Evolutionary conservation across 1,140 invertebrate genomes (phyloP), one percentile per base, ranked within the genome.

Genomic region (Drosophila carrolli): DNA sequence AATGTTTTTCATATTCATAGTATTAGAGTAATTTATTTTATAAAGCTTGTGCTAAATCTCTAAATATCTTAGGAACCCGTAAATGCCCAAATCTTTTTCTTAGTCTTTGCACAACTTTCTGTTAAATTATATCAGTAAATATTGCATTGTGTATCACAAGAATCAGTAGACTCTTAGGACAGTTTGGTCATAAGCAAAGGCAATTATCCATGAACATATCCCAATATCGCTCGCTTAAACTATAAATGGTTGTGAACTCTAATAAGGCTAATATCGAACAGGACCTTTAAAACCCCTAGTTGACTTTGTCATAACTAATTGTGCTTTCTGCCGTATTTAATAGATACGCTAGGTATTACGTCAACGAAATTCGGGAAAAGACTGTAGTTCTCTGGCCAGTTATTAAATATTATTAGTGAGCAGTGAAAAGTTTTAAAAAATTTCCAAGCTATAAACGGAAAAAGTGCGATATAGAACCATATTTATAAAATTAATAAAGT

Each of bases 211-310:
- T 14, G 35, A 32, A 76, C 59, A 44, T 50, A 81, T 75, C 65
- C 75, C 72, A 74, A 88, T 19, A 77, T 91, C 90, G 90, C 90
- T 91, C 90, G 90, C 90, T 91, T 91, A 85, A 91, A 85, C 73
- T 54, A 75, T 53, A 61, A 86, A 91, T 70, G 90, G 90, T 91
- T 91, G 90, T 91, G 90, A 91, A 81, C 65, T 70, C 40, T 77
- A 71, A 44, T 27, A 27, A 29, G 11, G 10, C n/a, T 35, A 44
- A 5, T 29, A 44, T 48, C n/a, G 41, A 55, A 1, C 16, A 72
- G 43, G 11, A 58, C 35, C 14, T 27, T 9, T 3, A 13, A n/a
- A 35, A 35, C 27, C 11, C 29, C 10, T 19, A 55, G 16, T 54
- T 23, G n/a, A 57, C 5, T 43, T 16, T 40, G n/a, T 6, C 16